These are phyloP conservation scores for Lasaia peninsularis DNA, from an alignment of 1,140 invertebrate species.

Conservation along the genomic window DNA sequence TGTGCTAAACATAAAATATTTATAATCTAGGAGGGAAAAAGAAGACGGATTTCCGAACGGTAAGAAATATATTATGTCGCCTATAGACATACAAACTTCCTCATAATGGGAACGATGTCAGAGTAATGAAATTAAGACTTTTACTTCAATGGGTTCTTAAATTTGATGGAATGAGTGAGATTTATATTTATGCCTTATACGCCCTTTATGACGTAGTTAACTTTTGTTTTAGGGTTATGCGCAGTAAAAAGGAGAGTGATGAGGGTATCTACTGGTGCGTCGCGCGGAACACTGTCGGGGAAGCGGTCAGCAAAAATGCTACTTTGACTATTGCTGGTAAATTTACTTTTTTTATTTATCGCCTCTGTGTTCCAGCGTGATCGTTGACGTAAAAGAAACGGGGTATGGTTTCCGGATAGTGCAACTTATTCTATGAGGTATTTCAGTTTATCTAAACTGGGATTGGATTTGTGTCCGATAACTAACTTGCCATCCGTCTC, in stretches of 20 bases:
- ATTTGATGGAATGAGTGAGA: background rate
- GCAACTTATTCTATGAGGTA: too few species aligned
- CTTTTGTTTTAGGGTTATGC: constrained; percentile 80
- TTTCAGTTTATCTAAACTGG: too few species aligned
- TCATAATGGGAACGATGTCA: background rate
- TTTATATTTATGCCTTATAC: background rate
- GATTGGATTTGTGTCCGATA: too few species aligned
- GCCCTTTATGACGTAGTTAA: constrained; percentile 18
- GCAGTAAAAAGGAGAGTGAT: constrained; percentile 94
- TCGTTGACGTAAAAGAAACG: too few species aligned
- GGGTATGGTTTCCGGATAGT: too few species aligned
- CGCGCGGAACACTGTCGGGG: constrained; percentile 91
- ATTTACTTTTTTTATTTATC: constrained; percentile 2
- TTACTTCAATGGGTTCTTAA: constrained; percentile 2
- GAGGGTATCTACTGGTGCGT: constrained; percentile 97
- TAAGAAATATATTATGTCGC: too few species aligned
- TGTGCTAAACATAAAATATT: too few species aligned
- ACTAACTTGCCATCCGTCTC: too few species aligned
- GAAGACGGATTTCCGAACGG: too few species aligned
- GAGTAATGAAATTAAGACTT: background rate
- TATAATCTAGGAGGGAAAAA: too few species aligned
- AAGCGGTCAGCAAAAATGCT: constrained; percentile 92
- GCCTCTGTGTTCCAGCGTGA: too few species aligned
- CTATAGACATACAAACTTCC: too few species aligned
- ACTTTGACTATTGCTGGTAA: constrained; percentile 96